Base-by-base conservation (phyloP, 23 tunicate genomes). In the Styela clava region DNA sequence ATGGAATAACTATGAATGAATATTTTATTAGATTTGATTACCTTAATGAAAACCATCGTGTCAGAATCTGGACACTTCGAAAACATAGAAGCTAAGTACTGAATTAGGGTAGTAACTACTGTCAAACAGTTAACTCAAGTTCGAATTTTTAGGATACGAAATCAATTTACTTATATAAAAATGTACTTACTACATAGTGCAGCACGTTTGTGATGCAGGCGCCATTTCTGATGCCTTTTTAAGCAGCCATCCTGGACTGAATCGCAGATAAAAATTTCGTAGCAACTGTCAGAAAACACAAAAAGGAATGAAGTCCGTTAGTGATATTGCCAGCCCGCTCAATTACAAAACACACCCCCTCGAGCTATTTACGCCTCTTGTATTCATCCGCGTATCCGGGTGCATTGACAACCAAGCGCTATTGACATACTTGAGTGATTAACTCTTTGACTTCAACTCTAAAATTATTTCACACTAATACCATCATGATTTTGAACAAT, bases 131-230 rank as follows among this genome's bases (percentile, higher is more conserved):
- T n/a, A n/a, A n/a, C n/a, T n/a, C n/a, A n/a, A n/a, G n/a, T n/a
- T n/a, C n/a, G n/a, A n/a, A n/a, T n/a, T n/a, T n/a, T n/a, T n/a
- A n/a, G n/a, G n/a, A n/a, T n/a, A n/a, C n/a, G n/a, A n/a, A n/a
- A n/a, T n/a, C n/a, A n/a, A n/a, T n/a, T n/a, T n/a, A n/a, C n/a
- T n/a, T n/a, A 33, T 71, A 16, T 71, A 28, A 30, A 21, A 26
- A 3, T 30, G 34, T 86, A 91, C 90, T 91, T 91, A 91, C 97
- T 81, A 82, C 90, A 86, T 86, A 84, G 82, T 86, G 86, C 81
- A 68, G 89, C 87, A 85, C 89, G 86, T 86, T 56, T 28, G 69
- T 34, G 86, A 64, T 51, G 83, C 80, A 68, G 90, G 83, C 52
- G 89, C 78, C 90, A 78, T 82, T 37, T 85, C 82, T 24, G 62